phyloP scores from a whole-genome alignment of 2,797 vertebrate genomes.

The Sarcoramphus papa region DNA sequence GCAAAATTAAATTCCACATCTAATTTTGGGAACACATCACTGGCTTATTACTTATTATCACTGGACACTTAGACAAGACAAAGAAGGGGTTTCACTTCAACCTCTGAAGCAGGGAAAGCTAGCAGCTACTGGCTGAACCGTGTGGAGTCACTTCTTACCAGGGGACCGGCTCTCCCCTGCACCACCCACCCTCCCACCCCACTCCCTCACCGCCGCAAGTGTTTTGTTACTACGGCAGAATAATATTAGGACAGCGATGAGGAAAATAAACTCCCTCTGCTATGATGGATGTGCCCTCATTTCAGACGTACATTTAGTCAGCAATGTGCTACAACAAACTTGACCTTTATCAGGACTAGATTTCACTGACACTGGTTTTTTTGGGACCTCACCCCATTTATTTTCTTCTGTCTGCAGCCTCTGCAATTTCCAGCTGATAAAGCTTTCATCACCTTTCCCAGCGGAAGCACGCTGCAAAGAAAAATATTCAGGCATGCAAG shows the following conservation, averaged over 20 bases:
- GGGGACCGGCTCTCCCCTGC: neutral
- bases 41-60: neutral
- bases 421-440: neutral
- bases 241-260: neutral
- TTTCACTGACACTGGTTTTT: neutral
- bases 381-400: neutral
- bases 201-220: neutral
- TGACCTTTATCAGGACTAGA: neutral
- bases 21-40: neutral
- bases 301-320: neutral
- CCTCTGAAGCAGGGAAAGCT: neutral
- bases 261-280: neutral
- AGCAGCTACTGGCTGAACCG: neutral
- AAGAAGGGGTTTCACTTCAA: neutral
- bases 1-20: neutral
- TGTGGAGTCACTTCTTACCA: neutral
- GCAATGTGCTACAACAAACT: neutral
- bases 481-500: neutral
- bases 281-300: neutral
- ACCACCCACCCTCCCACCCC: neutral
- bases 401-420: neutral
- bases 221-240: neutral
- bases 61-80: neutral
- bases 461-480: neutral
- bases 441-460: neutral